phyloP scores from a whole-genome alignment of 2,113 vertebrate species.

The rat (Rattus norvegicus) region GRCr8 NC_086022.1:31859501-31860000 shows the following conservation, averaged over 20 bases:
- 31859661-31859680: background rate
- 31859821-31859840: conserved; percentile 36
- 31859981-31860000: background rate
- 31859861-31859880: background rate
- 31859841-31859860: background rate
- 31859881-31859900: background rate
- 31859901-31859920: background rate
- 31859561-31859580: background rate
- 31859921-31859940: background rate
- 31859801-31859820: background rate
- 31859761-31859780: conserved; percentile 37
- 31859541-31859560: background rate
- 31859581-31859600: background rate
- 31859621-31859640: background rate
- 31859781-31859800: background rate
- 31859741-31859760: conserved; percentile 21
- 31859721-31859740: background rate
- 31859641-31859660: background rate
- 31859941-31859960: background rate
- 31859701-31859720: background rate
- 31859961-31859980: background rate
- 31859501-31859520: background rate
- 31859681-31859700: conserved; percentile 15
- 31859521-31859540: background rate
- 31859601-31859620: background rate